phyloP scores from a whole-genome alignment of 2,797 vertebrate genomes.

The Gallirallus australis region DNA sequence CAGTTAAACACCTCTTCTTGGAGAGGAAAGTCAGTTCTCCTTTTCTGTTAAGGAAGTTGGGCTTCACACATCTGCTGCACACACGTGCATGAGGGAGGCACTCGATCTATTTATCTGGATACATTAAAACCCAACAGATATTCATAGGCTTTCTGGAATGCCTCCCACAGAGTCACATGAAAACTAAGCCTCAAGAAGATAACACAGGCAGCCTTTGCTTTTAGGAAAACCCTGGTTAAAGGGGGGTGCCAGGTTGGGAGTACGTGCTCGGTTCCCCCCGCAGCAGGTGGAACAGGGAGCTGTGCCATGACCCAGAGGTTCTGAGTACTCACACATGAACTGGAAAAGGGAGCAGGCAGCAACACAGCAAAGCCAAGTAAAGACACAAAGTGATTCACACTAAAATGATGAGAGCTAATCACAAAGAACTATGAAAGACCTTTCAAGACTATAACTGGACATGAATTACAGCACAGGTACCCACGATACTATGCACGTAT shows the following conservation, averaged over 20 bases:
- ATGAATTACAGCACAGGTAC: background rate
- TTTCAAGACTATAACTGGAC: background rate
- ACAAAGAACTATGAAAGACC: background rate
- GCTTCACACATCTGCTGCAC: fast-evolving
- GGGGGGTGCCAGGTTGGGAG: fast-evolving
- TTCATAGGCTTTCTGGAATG: fast-evolving
- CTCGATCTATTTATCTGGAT: background rate
- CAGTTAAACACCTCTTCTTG: background rate
- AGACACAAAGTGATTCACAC: background rate
- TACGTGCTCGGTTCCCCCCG: background rate
- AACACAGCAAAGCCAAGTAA: background rate
- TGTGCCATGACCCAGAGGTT: fast-evolving
- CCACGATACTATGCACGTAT: background rate
- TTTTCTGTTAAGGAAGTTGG: background rate
- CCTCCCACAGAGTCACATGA: background rate
- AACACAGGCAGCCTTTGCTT: background rate
- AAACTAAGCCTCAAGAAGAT: background rate
- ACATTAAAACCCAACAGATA: background rate
- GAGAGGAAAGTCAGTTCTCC: background rate
- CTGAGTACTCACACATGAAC: fast-evolving
- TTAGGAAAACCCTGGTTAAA: background rate
- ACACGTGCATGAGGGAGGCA: fast-evolving
- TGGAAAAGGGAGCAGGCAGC: background rate
- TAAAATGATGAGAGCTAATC: background rate
- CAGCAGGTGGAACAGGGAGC: background rate